Conservation (phyloP, 1,140 invertebrate species). For the Ptiloglossa arizonensis region DNA sequence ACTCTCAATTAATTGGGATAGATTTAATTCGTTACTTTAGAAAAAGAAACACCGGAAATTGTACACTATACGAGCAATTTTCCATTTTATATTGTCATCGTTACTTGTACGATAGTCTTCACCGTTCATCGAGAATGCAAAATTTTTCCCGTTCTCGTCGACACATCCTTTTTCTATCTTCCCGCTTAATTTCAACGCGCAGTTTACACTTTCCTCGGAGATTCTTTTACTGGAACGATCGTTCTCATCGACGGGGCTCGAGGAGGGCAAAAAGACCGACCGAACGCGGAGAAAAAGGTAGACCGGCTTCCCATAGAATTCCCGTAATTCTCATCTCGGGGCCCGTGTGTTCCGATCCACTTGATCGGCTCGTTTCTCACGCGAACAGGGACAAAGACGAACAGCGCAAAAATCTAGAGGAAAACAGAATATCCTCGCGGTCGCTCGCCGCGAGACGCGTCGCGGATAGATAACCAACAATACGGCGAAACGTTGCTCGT, state of each 20-base stretch:
- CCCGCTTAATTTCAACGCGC: not conserved
- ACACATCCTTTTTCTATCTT: not conserved
- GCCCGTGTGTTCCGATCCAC: slow-evolving; percentile 35
- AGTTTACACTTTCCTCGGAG: slow-evolving; percentile 22
- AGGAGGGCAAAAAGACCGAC: slow-evolving; percentile 3
- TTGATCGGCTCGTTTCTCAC: slow-evolving; percentile 44
- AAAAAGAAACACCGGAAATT: too few species aligned
- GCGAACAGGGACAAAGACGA: slow-evolving; percentile 16
- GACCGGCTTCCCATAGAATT: slow-evolving; percentile 31
- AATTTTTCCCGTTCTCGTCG: not conserved
- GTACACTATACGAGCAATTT: not conserved
- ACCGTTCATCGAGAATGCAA: not conserved
- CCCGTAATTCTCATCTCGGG: slow-evolving; percentile 44
- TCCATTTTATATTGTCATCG: not conserved
- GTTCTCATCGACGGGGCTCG: not conserved
- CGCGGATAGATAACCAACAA: not conserved
- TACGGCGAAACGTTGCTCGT: not conserved
- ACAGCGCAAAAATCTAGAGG: slow-evolving; percentile 13
- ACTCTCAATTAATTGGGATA: too few species aligned
- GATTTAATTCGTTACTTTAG: too few species aligned
- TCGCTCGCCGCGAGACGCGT: slow-evolving; percentile 11
- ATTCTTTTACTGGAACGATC: not conserved
- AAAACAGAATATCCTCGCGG: not conserved
- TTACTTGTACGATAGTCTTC: not conserved
- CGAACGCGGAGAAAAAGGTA: slow-evolving; percentile 16